Percentiles rank a stretch among this genome's conserved stretches.
These are phyloP conservation scores for Stenodema calcarata DNA, from an alignment of 2,888 invertebrate species.

Conservation along the genomic window DNA sequence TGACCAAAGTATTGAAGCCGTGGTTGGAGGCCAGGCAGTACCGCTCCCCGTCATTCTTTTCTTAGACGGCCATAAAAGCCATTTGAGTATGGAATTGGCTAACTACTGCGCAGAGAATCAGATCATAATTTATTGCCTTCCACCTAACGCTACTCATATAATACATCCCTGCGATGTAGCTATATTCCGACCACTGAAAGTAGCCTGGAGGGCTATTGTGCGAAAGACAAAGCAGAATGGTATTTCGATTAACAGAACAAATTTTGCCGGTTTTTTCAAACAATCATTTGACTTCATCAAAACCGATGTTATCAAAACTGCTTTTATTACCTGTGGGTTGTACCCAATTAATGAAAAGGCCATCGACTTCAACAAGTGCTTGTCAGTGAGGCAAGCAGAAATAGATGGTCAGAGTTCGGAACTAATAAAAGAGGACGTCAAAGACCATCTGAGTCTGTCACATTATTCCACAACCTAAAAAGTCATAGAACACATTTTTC, in stretches of 20 bases:
- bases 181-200: slow-evolving; percentile 54
- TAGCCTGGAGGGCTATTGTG: slow-evolving; percentile 45
- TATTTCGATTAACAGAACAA: slow-evolving; percentile 52
- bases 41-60: not conserved
- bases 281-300: slow-evolving; percentile 55
- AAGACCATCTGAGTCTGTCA: not conserved
- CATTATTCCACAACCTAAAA: not conserved
- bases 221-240: slow-evolving; percentile 53
- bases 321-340: slow-evolving; percentile 57
- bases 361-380: not conserved
- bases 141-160: slow-evolving; percentile 59
- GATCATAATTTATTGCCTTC: slow-evolving; percentile 56
- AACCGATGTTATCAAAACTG: slow-evolving; percentile 56
- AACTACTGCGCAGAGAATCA: slow-evolving; percentile 1
- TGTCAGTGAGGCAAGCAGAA: not conserved
- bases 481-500: not conserved
- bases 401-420: not conserved
- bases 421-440: not conserved
- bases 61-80: slow-evolving; percentile 29
- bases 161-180: slow-evolving; percentile 59
- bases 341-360: slow-evolving; percentile 53
- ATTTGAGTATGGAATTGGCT: not conserved
- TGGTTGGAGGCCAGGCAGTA: not conserved
- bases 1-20: slow-evolving; percentile 1
- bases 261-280: slow-evolving; percentile 58